Evolutionary conservation across 1,140 invertebrate species (phyloP), one percentile per base, ranked within the genome.

Genomic region (Camponotus floridanus): DNA sequence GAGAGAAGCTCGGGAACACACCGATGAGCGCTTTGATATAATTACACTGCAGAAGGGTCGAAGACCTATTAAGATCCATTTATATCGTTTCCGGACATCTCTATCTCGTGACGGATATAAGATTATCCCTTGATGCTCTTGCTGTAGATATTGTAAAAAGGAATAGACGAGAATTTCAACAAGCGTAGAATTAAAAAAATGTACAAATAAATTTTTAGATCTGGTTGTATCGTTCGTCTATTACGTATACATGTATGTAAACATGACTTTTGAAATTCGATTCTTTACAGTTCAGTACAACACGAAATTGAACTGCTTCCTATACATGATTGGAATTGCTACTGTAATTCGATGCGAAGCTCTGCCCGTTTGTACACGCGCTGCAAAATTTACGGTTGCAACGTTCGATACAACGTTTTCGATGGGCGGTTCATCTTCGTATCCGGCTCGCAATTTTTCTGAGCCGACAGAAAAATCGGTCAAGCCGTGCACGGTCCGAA

Each of bases 401-500:
- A 6, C 33, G 21, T 33, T 13, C n/a, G 48, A 55, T 21, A 15
- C 45, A 3, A 18, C 9, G 36, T 51, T 13, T 48, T 48, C 26
- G 42, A 70, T 45, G 11, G 6, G 45, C 36, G 65, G 26, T 36
- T 36, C 65, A 9, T 71, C 18, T 51, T 42, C 8, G 42, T 21
- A 11, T 33, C 13, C 51, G 21, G 8, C 5, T 18, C 1, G 31
- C 64, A 9, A 70, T 76, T 42, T 39, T 61, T 18, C 59, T n/a
- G 45, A 85, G 42, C 36, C 39, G 31, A 62, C 59, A 48, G 15
- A 55, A 71, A 80, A 88, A 83, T 86, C 84, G 57, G 62, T 39
- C 62, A 67, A 39, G 74, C 64, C 42, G 55, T 59, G 39, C 73
- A 67, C 21, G 31, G 15, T 51, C 31, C 70, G 45, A 68, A 55